Conservation (phyloP, 2,888 invertebrate genomes). For the Himalopsyche anomala region DNA sequence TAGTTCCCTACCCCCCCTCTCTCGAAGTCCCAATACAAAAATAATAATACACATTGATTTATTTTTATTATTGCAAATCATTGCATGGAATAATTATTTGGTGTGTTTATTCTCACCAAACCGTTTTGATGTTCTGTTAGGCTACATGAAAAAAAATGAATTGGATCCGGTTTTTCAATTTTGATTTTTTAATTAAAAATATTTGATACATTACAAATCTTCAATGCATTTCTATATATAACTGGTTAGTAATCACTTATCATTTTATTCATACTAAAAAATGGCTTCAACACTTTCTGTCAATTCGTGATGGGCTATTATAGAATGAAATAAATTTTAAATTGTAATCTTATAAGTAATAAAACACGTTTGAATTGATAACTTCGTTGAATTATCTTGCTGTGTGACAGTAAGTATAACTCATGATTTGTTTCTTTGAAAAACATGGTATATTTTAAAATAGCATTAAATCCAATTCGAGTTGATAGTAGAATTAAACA, state of each 20-base stretch:
- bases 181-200: slow-evolving; percentile 16
- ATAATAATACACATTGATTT: slow-evolving; percentile 19
- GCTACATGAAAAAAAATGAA: neutral
- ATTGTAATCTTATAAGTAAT: no score
- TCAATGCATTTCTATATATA: neutral
- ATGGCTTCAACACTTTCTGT: no score
- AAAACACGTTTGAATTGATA: no score
- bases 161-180: slow-evolving; percentile 24
- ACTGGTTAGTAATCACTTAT: neutral
- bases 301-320: no score
- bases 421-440: no score
- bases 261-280: no score
- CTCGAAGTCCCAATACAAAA: neutral
- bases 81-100: slow-evolving; percentile 2
- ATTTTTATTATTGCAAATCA: slow-evolving; percentile 34
- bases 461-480: no score
- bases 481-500: no score
- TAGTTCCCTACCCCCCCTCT: neutral
- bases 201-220: neutral
- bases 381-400: no score
- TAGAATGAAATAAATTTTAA: no score
- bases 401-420: no score
- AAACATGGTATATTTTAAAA: no score
- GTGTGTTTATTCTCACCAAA: neutral
- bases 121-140: slow-evolving; percentile 7